These are phyloP conservation scores for Urocitellus parryii DNA, from an alignment of 2,113 vertebrate species.

Conservation along the genomic window DNA sequence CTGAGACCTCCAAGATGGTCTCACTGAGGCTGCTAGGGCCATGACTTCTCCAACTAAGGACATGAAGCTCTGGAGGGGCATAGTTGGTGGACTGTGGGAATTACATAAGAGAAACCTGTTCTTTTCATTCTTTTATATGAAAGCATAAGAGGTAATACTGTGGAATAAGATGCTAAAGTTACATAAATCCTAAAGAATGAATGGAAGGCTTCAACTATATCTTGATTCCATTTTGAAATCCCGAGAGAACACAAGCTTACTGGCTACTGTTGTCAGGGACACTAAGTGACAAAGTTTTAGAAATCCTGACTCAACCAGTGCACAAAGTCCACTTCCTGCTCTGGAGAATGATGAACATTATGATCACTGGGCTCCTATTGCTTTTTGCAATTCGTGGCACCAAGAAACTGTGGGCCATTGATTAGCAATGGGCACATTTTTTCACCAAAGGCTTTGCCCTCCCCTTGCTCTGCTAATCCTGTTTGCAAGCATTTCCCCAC, in stretches of 20 bases:
- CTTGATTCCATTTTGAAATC: neutral
- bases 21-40: neutral
- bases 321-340: neutral
- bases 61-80: neutral
- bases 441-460: conserved; percentile 64
- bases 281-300: neutral
- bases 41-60: neutral
- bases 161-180: neutral
- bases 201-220: neutral
- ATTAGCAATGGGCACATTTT: conserved; percentile 74
- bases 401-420: conserved; percentile 60
- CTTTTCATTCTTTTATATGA: conserved; percentile 33
- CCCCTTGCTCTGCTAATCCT: conserved; percentile 74
- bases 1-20: neutral
- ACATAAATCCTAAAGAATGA: neutral
- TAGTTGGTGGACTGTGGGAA: neutral
- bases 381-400: neutral
- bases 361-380: neutral
- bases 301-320: conserved; percentile 46
- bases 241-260: neutral
- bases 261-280: neutral
- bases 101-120: neutral
- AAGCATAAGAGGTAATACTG: neutral
- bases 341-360: neutral
- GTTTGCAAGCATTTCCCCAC: conserved; percentile 82